A percentile compares a stretch with the other conserved stretches of the same genome.
phyloP scores from a whole-genome alignment of 2,888 invertebrate species.

The Parnassius smintheus region DNA sequence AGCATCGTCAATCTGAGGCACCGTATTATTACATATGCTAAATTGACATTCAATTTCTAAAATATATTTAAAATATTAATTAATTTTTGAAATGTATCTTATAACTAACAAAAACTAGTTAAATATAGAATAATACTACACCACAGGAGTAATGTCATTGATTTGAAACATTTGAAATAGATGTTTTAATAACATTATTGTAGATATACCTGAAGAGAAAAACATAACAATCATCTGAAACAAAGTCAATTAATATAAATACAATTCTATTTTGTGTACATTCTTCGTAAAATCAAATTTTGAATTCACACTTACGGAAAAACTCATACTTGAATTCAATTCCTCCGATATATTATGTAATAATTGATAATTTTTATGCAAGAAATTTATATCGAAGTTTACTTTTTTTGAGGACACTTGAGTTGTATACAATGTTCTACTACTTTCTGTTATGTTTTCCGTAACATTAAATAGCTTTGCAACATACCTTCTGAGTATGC shows the following conservation, averaged over 20 bases:
- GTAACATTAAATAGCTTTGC: conserved; percentile 14
- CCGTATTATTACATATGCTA: no score
- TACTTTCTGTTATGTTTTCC: not conserved
- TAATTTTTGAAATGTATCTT: not conserved
- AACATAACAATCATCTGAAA: conserved; percentile 25
- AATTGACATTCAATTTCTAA: no score
- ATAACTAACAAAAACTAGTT: no score
- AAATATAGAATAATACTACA: no score
- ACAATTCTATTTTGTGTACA: no score
- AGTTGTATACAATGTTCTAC: not conserved
- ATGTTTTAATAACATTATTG: conserved; percentile 21
- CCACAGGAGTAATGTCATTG: not conserved
- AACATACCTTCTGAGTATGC: conserved; percentile 26
- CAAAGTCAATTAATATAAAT: not conserved
- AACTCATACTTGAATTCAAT: conserved; percentile 23
- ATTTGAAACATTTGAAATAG: conserved; percentile 7
- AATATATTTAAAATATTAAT: not conserved
- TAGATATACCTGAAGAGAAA: conserved; percentile 16
- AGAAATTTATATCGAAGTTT: conserved; percentile 16
- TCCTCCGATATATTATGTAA: conserved; percentile 16
- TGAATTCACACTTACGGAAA: conserved; percentile 12
- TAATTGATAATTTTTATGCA: conserved; percentile 20
- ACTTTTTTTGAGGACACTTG: not conserved
- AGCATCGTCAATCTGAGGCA: conserved; percentile 13
- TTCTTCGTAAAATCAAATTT: not conserved